Base-by-base conservation (phyloP, 2,797 vertebrate genomes). In the Sebastes cheni region DNA sequence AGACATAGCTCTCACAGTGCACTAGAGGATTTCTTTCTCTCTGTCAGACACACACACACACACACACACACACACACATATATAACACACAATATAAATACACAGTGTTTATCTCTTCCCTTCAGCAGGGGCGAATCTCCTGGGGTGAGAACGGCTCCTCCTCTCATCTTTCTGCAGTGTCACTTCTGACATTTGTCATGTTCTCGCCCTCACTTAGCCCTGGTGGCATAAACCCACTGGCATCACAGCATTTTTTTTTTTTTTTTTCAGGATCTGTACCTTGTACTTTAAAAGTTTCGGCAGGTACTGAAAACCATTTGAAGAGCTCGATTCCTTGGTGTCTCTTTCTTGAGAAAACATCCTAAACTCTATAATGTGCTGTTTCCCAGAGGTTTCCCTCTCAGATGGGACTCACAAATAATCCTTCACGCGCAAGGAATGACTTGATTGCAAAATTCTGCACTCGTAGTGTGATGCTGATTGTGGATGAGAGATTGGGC, bases 161-260 rank as follows among this genome's bases (percentile, higher is more conserved):
- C 64, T 87, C 89, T 87, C 91, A 85, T 93, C 81, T 90, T 90
- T 89, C 79, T 83, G 85, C 83, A 79, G 74, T 90, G 91, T 90
- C 90, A 88, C 81, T 85, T 87, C 79, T 91, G 91, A 90, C 88
- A 87, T 89, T 90, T 91, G 88, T 91, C 87, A 87, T 86, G 81
- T 90, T 91, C 74, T 91, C 83, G 77, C 79, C 80, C 83, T 82
- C 66, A 81, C 75, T 88, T 76, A 71, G 77, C 52, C 81, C 81
- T 16, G 39, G 62, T 52, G 65, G 64, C 71, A 82, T 13, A 84
- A 84, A 68, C 75, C 52, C 74, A 42, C 68, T 66, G 65, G 66
- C 27, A 56, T 80, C 73, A 29, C 14, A 56, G 18, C 4, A 6
- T 54, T 72, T 71, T 66, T 34, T 52, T 39, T 10, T 27, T 55